These are phyloP conservation scores for Tapirus indicus DNA, from an alignment of 2,797 vertebrate species.

Conservation along the genomic window DNA sequence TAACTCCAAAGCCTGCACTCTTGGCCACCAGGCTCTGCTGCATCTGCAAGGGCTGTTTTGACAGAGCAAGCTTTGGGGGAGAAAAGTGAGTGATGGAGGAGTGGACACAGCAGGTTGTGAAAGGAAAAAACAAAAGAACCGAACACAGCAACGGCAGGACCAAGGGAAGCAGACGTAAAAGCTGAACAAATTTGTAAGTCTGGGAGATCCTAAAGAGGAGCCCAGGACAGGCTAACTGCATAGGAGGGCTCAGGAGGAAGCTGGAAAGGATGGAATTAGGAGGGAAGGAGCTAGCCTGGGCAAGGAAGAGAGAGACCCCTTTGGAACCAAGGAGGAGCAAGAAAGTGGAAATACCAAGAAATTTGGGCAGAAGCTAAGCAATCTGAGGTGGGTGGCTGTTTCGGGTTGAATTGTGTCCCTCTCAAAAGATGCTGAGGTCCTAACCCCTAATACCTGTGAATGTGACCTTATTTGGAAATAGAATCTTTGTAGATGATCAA, in stretches of 20 bases:
- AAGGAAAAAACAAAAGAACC: neutral
- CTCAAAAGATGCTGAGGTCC: neutral
- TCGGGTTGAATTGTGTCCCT: neutral
- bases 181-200: neutral
- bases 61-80: neutral
- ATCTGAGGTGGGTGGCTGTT: neutral
- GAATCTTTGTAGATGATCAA: neutral
- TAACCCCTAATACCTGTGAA: neutral
- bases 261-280: neutral
- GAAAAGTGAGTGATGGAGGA: neutral
- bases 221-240: neutral
- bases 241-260: neutral
- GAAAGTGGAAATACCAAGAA: neutral
- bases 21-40: neutral
- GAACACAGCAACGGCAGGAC: neutral
- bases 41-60: neutral
- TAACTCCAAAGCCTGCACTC: neutral
- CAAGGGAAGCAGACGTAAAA: neutral
- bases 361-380: neutral
- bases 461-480: neutral
- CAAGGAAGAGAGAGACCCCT: neutral
- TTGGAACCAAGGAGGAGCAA: neutral
- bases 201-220: neutral
- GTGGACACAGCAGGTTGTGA: neutral
- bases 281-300: neutral